Percentiles rank a stretch among this genome's conserved stretches.
These are phyloP conservation scores for Galerucella calmariensis DNA, from an alignment of 2,888 invertebrate species.

Conservation along the genomic window DNA sequence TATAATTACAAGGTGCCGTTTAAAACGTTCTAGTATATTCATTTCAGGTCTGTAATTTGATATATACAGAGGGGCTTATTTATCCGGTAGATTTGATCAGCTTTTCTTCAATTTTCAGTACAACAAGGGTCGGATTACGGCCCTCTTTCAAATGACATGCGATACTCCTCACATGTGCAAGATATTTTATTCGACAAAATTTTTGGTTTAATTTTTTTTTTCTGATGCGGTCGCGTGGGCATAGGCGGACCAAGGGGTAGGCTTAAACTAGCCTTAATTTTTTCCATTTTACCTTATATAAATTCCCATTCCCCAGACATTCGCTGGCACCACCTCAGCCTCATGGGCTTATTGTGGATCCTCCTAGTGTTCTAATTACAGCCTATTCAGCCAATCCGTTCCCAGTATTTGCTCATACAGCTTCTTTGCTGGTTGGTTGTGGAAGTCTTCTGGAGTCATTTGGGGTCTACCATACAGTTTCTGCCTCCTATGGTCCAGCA, in stretches of 20 bases:
- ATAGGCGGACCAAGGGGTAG: background rate
- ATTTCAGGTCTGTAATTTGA: constrained; percentile 56
- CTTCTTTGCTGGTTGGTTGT: no score
- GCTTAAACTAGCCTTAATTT: no score
- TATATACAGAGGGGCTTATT: constrained; percentile 55
- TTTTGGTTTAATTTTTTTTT: constrained; percentile 34
- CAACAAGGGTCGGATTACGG: constrained; percentile 55
- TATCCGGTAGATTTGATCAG: constrained; percentile 64
- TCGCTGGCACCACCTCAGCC: no score
- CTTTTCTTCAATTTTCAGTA: constrained; percentile 63
- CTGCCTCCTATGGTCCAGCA: no score
- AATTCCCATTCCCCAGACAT: no score
- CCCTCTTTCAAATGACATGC: constrained; percentile 50
- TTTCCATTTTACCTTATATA: no score
- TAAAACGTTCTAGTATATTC: constrained; percentile 52
- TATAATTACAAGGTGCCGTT: constrained; percentile 56
- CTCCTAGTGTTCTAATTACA: no score
- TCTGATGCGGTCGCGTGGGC: background rate
- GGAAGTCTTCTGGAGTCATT: no score
- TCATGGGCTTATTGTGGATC: no score
- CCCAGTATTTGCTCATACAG: no score
- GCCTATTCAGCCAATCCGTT: no score
- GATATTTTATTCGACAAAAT: constrained; percentile 38
- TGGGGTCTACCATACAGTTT: no score
- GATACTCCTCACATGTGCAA: constrained; percentile 48